Evolutionary conservation across 2,888 invertebrate species (phyloP).

Genomic region (Microctonus hyperodae): DNA sequence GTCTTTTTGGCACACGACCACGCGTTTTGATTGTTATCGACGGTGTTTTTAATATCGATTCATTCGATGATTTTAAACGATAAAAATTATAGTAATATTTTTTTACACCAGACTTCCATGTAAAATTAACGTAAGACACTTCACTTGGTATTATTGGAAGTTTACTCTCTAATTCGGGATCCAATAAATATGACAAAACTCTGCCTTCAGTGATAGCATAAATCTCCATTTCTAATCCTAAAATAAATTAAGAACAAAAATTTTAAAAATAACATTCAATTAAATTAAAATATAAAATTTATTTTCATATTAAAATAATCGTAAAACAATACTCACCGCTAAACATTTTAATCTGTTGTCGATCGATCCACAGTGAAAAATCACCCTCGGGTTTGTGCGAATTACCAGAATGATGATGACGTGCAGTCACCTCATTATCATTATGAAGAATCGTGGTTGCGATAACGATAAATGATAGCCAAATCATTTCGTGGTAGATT

Average conservation of each 20-base stretch:
- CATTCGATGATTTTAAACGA: conserved; percentile 82
- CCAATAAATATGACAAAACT: conserved; percentile 84
- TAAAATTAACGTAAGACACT: conserved; percentile 89
- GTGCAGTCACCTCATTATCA: conserved; percentile 47
- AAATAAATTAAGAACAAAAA: conserved; percentile 11
- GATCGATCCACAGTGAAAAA: conserved; percentile 88
- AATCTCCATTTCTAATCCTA: conserved; percentile 86
- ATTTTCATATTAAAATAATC: background rate
- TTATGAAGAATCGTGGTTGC: conserved; percentile 50
- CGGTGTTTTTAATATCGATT: conserved; percentile 85
- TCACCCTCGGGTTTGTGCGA: conserved; percentile 65
- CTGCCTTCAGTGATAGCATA: conserved; percentile 88
- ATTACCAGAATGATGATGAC: conserved; percentile 54
- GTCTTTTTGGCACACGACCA: conserved; percentile 84
- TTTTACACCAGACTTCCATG: conserved; percentile 84
- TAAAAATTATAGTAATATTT: conserved; percentile 89
- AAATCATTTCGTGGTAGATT: conserved; percentile 47
- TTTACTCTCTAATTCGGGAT: conserved; percentile 89
- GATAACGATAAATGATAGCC: conserved; percentile 52
- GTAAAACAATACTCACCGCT: conserved; percentile 71
- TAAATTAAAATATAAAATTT: background rate
- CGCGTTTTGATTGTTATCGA: conserved; percentile 85
- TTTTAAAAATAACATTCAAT: conserved; percentile 17
- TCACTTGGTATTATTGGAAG: conserved; percentile 92
- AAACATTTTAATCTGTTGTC: conserved; percentile 89